Conservation (phyloP, 2,113 vertebrate species). For the Hiodon tergisus region DNA sequence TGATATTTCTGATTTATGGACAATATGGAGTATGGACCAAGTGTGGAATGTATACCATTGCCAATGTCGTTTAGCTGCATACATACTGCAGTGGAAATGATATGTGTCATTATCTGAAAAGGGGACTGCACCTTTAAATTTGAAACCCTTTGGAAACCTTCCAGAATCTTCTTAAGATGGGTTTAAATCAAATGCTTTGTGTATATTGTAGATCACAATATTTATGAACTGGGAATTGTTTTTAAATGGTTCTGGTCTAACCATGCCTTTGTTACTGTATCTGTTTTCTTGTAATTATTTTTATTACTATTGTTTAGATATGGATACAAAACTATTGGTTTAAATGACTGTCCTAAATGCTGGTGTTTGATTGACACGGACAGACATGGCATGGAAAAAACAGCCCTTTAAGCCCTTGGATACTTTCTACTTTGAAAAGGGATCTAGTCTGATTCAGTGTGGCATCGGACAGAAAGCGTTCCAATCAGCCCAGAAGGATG, state of each 20-base stretch:
- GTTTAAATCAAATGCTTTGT: constrained; percentile 18
- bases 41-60: background rate
- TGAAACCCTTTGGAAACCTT: constrained; percentile 35
- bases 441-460: background rate
- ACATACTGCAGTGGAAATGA: constrained; percentile 26
- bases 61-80: constrained; percentile 41
- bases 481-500: too few species aligned
- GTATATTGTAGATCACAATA: constrained; percentile 28
- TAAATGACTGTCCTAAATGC: too few species aligned
- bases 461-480: background rate
- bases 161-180: constrained; percentile 21
- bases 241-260: too few species aligned
- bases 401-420: too few species aligned
- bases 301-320: too few species aligned
- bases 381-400: too few species aligned
- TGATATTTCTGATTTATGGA: too few species aligned
- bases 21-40: background rate
- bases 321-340: too few species aligned
- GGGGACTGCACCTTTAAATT: constrained; percentile 34
- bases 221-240: constrained; percentile 46
- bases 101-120: constrained; percentile 8
- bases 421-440: too few species aligned
- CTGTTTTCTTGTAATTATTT: too few species aligned
- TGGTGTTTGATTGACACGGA: too few species aligned
- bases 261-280: too few species aligned